phyloP scores from a whole-genome alignment of 2,888 invertebrate genomes.

The Dicranocentrus wangi region DNA sequence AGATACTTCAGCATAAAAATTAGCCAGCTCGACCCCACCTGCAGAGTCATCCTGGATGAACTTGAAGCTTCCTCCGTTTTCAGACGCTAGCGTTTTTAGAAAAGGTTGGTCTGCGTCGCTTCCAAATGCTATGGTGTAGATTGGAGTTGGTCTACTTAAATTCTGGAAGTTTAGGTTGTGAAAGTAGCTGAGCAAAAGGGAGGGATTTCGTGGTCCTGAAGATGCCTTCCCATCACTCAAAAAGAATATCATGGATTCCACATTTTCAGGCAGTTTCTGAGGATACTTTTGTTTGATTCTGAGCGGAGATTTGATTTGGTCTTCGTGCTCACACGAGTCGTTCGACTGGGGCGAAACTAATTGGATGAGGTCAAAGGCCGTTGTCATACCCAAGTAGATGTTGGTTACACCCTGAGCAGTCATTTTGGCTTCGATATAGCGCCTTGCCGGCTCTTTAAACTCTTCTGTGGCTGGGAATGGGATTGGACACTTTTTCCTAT shows the following conservation, averaged over 20 bases:
- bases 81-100: conserved; percentile 80
- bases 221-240: conserved; percentile 75
- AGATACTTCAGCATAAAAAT: conserved; percentile 81
- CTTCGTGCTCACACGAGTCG: not conserved
- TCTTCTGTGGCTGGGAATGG: conserved; percentile 47
- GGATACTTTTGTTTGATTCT: not conserved
- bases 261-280: conserved; percentile 39
- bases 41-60: conserved; percentile 84
- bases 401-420: conserved; percentile 57
- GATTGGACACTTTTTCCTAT: conserved; percentile 23
- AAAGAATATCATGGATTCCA: conserved; percentile 74
- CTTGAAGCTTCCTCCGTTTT: conserved; percentile 81
- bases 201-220: conserved; percentile 72
- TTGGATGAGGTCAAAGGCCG: conserved; percentile 50
- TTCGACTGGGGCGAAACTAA: conserved; percentile 18
- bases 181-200: conserved; percentile 69
- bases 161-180: conserved; percentile 27
- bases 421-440: conserved; percentile 47
- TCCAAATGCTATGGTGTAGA: conserved; percentile 84
- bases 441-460: conserved; percentile 38
- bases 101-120: conserved; percentile 81
- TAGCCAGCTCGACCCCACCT: conserved; percentile 80
- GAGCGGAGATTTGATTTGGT: not conserved
- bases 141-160: conserved; percentile 75
- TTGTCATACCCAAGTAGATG: conserved; percentile 45